phyloP scores from a whole-genome alignment of 2,797 vertebrate species.

The Holocentrus rufus region DNA sequence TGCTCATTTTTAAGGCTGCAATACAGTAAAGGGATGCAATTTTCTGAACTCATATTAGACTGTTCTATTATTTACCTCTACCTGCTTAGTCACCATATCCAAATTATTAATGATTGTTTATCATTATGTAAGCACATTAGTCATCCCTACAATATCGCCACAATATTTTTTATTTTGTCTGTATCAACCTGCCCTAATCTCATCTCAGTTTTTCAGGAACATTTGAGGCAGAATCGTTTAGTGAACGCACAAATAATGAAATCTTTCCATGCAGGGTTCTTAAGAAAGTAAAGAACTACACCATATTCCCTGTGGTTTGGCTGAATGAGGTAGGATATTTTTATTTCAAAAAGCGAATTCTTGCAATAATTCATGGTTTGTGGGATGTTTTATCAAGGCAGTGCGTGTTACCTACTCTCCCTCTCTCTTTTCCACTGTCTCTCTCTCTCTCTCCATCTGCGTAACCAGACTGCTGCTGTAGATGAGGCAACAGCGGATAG shows the following conservation, averaged over 20 bases:
- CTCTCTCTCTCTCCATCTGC: slow-evolving; percentile 10
- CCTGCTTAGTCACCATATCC: too few species aligned
- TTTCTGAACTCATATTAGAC: too few species aligned
- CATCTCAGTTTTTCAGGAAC: background rate
- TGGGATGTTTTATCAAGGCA: background rate
- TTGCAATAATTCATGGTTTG: background rate
- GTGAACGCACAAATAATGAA: slow-evolving; percentile 26
- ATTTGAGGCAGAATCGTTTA: background rate
- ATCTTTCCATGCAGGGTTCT: slow-evolving; percentile 81
- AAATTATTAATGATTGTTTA: too few species aligned
- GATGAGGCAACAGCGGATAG: slow-evolving; percentile 86
- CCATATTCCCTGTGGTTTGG: slow-evolving; percentile 91
- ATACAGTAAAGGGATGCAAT: too few species aligned
- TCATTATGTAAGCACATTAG: too few species aligned
- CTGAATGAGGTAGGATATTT: slow-evolving; percentile 90
- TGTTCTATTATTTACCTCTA: too few species aligned
- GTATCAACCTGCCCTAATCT: too few species aligned
- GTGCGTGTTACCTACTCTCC: slow-evolving; percentile 1
- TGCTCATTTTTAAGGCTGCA: too few species aligned
- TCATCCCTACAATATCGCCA: too few species aligned
- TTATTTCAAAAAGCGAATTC: background rate
- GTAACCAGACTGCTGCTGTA: slow-evolving; percentile 85
- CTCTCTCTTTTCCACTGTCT: background rate
- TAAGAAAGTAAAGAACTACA: slow-evolving; percentile 80
- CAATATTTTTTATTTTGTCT: too few species aligned